A percentile compares a stretch with the other conserved stretches of the same genome.
Evolutionary conservation across 2,797 vertebrate genomes (phyloP).

Genomic region (Tauraco hartlaubi): DNA sequence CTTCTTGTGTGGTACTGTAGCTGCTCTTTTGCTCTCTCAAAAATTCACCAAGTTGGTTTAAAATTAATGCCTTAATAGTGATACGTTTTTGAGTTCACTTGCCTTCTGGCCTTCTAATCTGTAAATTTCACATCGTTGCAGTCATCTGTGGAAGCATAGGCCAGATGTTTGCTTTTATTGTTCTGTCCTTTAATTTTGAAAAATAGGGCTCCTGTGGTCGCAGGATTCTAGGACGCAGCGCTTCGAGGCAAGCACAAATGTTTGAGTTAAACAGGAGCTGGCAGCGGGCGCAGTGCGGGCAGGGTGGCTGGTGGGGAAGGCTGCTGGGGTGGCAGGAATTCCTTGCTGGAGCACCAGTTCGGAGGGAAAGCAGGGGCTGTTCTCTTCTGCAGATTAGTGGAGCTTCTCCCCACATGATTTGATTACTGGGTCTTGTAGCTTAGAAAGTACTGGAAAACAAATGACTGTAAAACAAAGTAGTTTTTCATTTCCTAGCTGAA

Average conservation of each 20-base stretch:
- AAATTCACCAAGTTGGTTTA: not conserved
- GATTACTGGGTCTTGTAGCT: not conserved
- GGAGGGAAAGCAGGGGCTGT: not conserved
- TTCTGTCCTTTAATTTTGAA: conserved; percentile 21
- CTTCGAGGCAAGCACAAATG: not conserved
- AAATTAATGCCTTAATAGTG: not conserved
- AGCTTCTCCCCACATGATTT: not conserved
- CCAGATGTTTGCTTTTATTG: conserved; percentile 14
- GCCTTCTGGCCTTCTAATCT: conserved; percentile 20
- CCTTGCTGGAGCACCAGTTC: not conserved
- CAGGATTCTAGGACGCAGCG: not conserved
- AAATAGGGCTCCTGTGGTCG: not conserved
- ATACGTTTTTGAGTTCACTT: not conserved
- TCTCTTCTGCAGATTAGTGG: not conserved
- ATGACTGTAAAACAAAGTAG: not conserved
- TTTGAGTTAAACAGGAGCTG: not conserved
- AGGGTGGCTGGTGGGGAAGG: not conserved
- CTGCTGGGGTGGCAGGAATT: not conserved
- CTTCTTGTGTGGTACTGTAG: not conserved
- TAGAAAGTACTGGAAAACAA: not conserved
- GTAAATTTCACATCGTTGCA: not conserved
- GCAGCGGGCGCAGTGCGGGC: not conserved
- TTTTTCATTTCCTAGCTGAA: not conserved
- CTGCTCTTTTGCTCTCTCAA: not conserved
- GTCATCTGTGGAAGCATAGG: not conserved